Evolutionary conservation across 2,888 invertebrate genomes (phyloP), one percentile per base, ranked within the genome.

Genomic region (Drosophila cracens): DNA sequence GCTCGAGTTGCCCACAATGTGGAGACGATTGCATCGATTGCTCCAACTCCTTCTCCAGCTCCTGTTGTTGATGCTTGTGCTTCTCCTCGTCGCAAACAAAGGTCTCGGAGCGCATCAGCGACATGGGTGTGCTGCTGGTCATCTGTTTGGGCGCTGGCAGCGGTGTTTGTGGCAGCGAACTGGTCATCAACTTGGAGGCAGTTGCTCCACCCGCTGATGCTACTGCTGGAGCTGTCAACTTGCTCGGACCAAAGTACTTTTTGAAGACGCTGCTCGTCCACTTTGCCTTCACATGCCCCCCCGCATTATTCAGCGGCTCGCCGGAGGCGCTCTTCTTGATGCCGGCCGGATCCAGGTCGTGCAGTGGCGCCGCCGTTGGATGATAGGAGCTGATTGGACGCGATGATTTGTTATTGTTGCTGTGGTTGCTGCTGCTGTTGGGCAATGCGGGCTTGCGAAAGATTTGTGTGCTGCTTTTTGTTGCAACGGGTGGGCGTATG

Each of bases 71-170:
- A 16, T 70, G 64, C 25, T 83, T 78, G 10, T 85, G 80, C 36
- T 79, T 72, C 40, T 89, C 90, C 21, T 89, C 88, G 21, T 88
- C 87, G 36, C 93, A 91, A 1, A 93, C 89, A 79, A 93, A 93
- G 4, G 93, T 93, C 43, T 93, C 93, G 34, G 93, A 93, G 7
- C 93, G 87, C 52, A 91, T 88, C 0, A 93, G 78, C 0, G 82
- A 79, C 73, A 81, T 78, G 4, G 87, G 86, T 1, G 79, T 90
- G 48, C 80, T 80, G 73, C 83, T 83, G 21, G 69, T 79, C 8
- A 85, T 46, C 61, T 43, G 71, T 76, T 82, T 65, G 69, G 86
- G 52, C 21, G 67, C 38, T 54, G 87, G 78, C 70, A 82, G 67
- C n/a, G 82, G 79, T 0, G 82, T 89, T 56, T 71, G 82, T 29